These are phyloP conservation scores for Lepetodrilus schrolli DNA, from an alignment of 2,888 invertebrate species.

Conservation along the genomic window DNA sequence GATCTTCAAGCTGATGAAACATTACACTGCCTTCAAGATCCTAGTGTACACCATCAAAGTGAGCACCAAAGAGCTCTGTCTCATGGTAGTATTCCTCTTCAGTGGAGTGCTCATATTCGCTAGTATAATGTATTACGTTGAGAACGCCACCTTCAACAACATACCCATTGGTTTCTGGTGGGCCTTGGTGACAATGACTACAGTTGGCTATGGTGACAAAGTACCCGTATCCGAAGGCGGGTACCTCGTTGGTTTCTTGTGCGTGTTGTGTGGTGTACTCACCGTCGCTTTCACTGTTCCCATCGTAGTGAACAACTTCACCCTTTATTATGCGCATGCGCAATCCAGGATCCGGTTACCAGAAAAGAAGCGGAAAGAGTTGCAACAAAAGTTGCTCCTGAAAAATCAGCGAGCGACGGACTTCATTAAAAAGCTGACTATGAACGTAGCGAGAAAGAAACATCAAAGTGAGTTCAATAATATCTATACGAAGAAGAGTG, in stretches of 20 bases:
- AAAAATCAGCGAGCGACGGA: slow-evolving; percentile 65
- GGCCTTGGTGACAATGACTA: slow-evolving; percentile 75
- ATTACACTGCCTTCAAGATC: slow-evolving; percentile 74
- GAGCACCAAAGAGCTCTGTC: slow-evolving; percentile 71
- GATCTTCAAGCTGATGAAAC: slow-evolving; percentile 75
- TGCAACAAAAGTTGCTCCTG: slow-evolving; percentile 61
- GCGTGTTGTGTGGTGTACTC: slow-evolving; percentile 73
- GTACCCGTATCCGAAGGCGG: slow-evolving; percentile 69
- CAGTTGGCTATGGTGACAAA: slow-evolving; percentile 74
- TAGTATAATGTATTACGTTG: slow-evolving; percentile 72
- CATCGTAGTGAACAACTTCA: slow-evolving; percentile 74
- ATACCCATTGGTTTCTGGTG: slow-evolving; percentile 75
- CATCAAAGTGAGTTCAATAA: slow-evolving; percentile 38
- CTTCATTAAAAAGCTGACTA: slow-evolving; percentile 59
- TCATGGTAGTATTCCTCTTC: slow-evolving; percentile 73
- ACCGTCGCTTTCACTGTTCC: slow-evolving; percentile 74
- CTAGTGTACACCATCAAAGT: slow-evolving; percentile 73
- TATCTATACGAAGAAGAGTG: slow-evolving; percentile 31
- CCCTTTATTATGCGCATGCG: slow-evolving; percentile 73
- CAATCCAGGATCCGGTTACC: slow-evolving; percentile 71
- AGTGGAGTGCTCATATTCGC: slow-evolving; percentile 74
- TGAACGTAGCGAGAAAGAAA: slow-evolving; percentile 48
- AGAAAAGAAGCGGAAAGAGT: slow-evolving; percentile 62
- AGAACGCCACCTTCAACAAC: slow-evolving; percentile 70
- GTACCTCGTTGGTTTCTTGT: slow-evolving; percentile 70